phyloP scores from a whole-genome alignment of 2,888 invertebrate species.

The Tetanocera ferruginea region DNA sequence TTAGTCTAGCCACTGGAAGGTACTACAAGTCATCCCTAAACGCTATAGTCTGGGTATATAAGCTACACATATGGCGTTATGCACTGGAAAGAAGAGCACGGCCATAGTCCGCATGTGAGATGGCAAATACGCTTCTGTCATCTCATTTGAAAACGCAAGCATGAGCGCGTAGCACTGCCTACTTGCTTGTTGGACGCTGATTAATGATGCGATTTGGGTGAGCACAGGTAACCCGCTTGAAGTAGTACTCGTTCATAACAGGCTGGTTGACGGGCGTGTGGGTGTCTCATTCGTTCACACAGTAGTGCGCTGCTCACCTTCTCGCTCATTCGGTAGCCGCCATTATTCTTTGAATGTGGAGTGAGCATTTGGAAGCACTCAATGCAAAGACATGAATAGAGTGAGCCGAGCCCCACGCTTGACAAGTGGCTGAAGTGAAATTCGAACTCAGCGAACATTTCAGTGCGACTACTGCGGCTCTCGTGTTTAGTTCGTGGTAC shows the following conservation, averaged over 20 bases:
- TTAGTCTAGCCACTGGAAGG: neutral
- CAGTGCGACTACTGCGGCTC: slow-evolving; percentile 67
- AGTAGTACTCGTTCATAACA: slow-evolving; percentile 28
- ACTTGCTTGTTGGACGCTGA: slow-evolving; percentile 52
- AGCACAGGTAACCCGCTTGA: slow-evolving; percentile 45
- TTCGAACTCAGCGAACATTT: slow-evolving; percentile 63
- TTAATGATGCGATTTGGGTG: slow-evolving; percentile 55
- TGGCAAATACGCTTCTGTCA: slow-evolving; percentile 53
- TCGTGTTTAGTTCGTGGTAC: slow-evolving; percentile 64
- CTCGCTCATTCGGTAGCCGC: slow-evolving; percentile 50
- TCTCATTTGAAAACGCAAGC: slow-evolving; percentile 59
- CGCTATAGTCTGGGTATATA: neutral
- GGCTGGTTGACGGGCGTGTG: slow-evolving; percentile 34
- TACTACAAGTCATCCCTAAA: neutral
- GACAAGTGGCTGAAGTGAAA: slow-evolving; percentile 57
- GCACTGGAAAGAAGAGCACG: slow-evolving; percentile 37
- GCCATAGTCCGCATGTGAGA: slow-evolving; percentile 25
- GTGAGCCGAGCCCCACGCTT: slow-evolving; percentile 40
- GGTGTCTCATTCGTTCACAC: slow-evolving; percentile 47
- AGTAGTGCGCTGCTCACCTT: slow-evolving; percentile 38
- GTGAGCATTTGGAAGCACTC: slow-evolving; percentile 56
- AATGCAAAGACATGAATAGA: slow-evolving; percentile 38
- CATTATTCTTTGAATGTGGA: slow-evolving; percentile 56
- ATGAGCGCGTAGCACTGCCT: slow-evolving; percentile 65
- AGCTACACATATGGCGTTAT: neutral